phyloP scores from a whole-genome alignment of 2,113 vertebrate species.

The Phycodurus eques region DNA sequence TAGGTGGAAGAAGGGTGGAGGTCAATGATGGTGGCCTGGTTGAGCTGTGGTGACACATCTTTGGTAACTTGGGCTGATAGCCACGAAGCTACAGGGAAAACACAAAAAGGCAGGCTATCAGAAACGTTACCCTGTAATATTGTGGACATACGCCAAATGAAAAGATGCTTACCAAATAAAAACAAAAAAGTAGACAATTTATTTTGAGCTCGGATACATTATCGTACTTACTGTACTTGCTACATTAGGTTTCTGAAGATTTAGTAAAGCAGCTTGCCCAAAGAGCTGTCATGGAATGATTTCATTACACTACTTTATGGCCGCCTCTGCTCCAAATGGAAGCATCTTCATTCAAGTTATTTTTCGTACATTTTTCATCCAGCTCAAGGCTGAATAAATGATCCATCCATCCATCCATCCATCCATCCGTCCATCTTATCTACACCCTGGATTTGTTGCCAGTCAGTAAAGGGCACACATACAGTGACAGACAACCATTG shows the following conservation, averaged over 20 bases:
- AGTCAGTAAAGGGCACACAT: no score
- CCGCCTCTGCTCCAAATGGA: neutral
- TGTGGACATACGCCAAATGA: neutral
- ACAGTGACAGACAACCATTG: no score
- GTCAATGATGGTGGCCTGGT: conserved; percentile 98
- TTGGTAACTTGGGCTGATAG: conserved; percentile 97
- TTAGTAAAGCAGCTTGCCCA: neutral
- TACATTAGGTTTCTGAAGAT: neutral
- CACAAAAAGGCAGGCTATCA: neutral
- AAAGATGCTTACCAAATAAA: neutral
- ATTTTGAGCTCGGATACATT: neutral
- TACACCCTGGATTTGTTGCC: no score
- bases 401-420: neutral
- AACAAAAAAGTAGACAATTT: neutral
- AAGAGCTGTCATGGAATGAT: neutral
- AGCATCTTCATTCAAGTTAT: neutral
- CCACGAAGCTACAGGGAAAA: conserved; percentile 85
- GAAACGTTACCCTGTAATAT: neutral
- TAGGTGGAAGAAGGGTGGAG: conserved; percentile 98
- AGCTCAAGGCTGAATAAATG: neutral
- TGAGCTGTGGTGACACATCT: conserved; percentile 97
- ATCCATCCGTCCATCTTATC: no score
- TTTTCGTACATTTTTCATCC: neutral
- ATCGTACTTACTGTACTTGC: no score
- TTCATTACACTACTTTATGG: neutral